Base-by-base conservation (phyloP, 2,797 vertebrate species). In the Pogonophryne albipinna region DNA sequence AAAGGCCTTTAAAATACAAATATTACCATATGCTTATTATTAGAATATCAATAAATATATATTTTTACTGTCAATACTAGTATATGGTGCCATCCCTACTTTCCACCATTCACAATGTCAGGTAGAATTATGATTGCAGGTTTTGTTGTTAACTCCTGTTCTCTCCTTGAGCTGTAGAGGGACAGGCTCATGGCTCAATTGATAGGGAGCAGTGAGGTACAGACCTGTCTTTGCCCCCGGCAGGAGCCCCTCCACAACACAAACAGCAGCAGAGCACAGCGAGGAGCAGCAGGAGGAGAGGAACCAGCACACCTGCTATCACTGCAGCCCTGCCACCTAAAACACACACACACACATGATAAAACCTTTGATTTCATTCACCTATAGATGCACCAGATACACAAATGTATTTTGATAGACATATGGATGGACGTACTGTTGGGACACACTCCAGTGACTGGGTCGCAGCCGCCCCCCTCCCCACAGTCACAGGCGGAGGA, bases 201-300 rank as follows among this genome's bases (percentile, higher is more conserved):
- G 23, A 27, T 27, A 27, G 16, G 62, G 4, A 13, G 0, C 19
- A 42, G 2, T 6, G 11, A 67, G 66, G 17, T 15, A 41, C 76
- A 74, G 86, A 98, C 97, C 97, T 95, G 92, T 97, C 96, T 86
- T 96, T 97, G 57, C 83, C 81, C 19, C 96, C 94, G 8, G 80
- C 58, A 0, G 92, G 89, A 8, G 87, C 65, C 79, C 92, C 94
- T 65, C 95, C 95, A 73, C 95, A 96, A 80, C 94, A 96, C 89
- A 95, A 94, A 85, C 95, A 98, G 74, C 96, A 99, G 90, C 95
- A 96, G 76, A 90, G 5, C 0, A 97, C 17, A 5, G 94, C 92
- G 16, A 98, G 80, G 14, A 98, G 84, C 64, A 98, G n/a, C 81
- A 98, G 78, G 19, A 97, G 81, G 60, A 98, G 71, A 44, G 96